A percentile compares a stretch with the other conserved stretches of the same genome.
Conservation (phyloP, 2,888 invertebrate species). For the Acanthoscelides obtectus region DNA sequence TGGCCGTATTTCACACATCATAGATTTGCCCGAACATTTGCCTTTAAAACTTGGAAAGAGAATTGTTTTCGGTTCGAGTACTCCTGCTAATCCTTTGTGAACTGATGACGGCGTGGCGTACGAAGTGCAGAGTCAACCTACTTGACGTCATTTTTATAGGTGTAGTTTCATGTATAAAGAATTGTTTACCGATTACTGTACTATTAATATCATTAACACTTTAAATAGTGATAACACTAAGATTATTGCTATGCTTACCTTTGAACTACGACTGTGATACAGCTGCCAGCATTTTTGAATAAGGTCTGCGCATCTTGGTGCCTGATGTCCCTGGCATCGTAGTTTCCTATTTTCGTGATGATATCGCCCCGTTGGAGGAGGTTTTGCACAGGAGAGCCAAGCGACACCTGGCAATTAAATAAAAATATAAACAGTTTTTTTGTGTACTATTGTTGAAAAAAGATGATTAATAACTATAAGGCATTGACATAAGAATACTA, state of each 20-base stretch:
- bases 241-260: conserved; percentile 53
- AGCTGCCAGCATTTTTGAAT: conserved; percentile 75
- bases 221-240: not conserved
- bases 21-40: too few relatives aligned
- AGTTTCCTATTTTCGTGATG: conserved; percentile 84
- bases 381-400: conserved; percentile 79
- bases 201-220: not conserved
- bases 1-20: too few relatives aligned
- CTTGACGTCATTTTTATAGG: too few relatives aligned
- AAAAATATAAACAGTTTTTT: not conserved
- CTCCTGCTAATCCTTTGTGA: too few relatives aligned
- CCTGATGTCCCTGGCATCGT: conserved; percentile 80
- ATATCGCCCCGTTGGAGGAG: conserved; percentile 85
- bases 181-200: not conserved
- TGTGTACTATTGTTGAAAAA: too few relatives aligned
- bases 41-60: too few relatives aligned
- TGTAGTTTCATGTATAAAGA: not conserved
- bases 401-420: conserved; percentile 65
- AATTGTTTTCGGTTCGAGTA: too few relatives aligned
- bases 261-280: conserved; percentile 76
- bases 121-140: too few relatives aligned
- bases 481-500: too few relatives aligned
- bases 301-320: conserved; percentile 89
- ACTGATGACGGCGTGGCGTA: too few relatives aligned
- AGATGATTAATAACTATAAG: too few relatives aligned